Evolutionary conservation across 1,140 invertebrate species (phyloP).

Genomic region (Pectinophora gossypiella): DNA sequence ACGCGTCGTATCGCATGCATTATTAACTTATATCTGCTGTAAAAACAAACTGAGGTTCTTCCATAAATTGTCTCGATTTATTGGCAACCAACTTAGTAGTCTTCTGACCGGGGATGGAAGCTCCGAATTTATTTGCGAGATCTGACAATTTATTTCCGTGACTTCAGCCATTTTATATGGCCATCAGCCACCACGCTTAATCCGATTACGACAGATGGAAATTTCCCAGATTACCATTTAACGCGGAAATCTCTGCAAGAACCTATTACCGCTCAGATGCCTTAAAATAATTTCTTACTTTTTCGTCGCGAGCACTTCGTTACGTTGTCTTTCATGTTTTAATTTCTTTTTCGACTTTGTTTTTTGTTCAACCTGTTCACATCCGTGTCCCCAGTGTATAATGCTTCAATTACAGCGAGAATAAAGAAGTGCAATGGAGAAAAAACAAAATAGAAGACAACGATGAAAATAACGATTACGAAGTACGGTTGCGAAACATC

Average conservation of each 20-base stretch:
- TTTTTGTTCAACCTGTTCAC: constrained; percentile 42
- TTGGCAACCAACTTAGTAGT: not conserved
- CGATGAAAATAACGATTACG: constrained; percentile 12
- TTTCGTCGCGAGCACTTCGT: constrained; percentile 46
- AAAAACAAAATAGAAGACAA: constrained; percentile 21
- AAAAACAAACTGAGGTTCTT: too few relatives aligned
- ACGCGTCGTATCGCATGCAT: too few relatives aligned
- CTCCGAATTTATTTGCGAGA: not conserved
- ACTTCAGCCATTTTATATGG: not conserved
- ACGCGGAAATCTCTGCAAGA: constrained; percentile 38
- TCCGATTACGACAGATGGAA: constrained; percentile 33
- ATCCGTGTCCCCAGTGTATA: constrained; percentile 23
- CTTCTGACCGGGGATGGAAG: not conserved
- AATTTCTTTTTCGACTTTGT: constrained; percentile 45
- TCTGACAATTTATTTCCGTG: not conserved
- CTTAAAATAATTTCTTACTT: constrained; percentile 52
- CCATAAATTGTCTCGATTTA: not conserved
- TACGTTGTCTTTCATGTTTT: constrained; percentile 52
- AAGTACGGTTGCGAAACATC: too few relatives aligned
- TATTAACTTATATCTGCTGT: too few relatives aligned
- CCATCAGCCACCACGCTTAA: constrained; percentile 18
- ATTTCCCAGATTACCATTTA: constrained; percentile 36
- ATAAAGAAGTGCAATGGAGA: constrained; percentile 25
- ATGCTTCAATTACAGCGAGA: constrained; percentile 29
- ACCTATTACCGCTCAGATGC: constrained; percentile 42